Conservation (phyloP, 2,888 invertebrate species). For the Tetheella fluctuosa region DNA sequence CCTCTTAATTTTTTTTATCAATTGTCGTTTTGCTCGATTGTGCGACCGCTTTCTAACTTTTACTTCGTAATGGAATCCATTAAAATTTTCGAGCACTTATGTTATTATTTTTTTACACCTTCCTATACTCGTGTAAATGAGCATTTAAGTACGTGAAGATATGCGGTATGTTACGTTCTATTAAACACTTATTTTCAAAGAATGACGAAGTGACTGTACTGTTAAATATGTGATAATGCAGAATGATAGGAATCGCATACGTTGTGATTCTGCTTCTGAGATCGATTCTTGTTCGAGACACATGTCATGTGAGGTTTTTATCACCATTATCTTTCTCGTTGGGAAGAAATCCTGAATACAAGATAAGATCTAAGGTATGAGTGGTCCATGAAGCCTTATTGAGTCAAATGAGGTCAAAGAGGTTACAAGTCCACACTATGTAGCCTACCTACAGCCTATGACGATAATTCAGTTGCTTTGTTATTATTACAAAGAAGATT, state of each 20-base stretch:
- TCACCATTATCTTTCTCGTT: background rate
- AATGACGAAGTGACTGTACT: background rate
- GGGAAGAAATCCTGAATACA: background rate
- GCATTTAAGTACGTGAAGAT: conserved; percentile 41
- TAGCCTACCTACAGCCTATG: too few relatives aligned
- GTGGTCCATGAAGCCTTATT: background rate
- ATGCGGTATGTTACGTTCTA: conserved; percentile 25
- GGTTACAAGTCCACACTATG: too few relatives aligned
- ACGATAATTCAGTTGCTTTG: too few relatives aligned
- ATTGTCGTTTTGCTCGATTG: conserved; percentile 61
- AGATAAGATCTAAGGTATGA: background rate
- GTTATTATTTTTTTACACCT: conserved; percentile 44
- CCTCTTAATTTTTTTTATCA: conserved; percentile 58
- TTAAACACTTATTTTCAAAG: background rate
- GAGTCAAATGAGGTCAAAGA: background rate
- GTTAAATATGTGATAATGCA: background rate
- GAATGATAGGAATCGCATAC: background rate
- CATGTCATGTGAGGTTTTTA: background rate
- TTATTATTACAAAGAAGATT: too few relatives aligned
- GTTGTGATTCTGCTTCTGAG: background rate
- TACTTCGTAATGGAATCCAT: conserved; percentile 61
- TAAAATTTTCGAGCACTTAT: conserved; percentile 48
- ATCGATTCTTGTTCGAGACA: too few relatives aligned
- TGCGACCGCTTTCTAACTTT: conserved; percentile 70
- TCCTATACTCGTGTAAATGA: conserved; percentile 27